Evolutionary conservation across 2,797 vertebrate species (phyloP).

Genomic region (Orestias chungarensis): DNA sequence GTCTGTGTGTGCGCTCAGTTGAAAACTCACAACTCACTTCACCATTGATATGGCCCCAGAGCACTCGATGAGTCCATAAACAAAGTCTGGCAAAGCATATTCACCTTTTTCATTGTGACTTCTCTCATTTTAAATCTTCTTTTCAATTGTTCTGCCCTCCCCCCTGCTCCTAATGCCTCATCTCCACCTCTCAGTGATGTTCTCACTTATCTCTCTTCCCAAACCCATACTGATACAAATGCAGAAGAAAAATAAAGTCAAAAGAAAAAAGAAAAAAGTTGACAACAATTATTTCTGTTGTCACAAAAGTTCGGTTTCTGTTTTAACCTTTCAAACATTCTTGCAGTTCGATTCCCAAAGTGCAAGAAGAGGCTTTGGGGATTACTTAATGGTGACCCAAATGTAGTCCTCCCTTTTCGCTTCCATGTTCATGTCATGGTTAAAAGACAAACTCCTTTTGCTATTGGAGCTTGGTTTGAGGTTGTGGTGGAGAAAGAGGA

Average conservation of each 20-base stretch:
- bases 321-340: conserved; percentile 67
- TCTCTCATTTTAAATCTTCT: conserved; percentile 48
- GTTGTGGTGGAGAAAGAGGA: conserved; percentile 43
- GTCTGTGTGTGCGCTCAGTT: conserved; percentile 39
- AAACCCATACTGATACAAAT: not conserved
- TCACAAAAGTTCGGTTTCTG: conserved; percentile 53
- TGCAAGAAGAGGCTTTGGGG: conserved; percentile 63
- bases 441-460: conserved; percentile 62
- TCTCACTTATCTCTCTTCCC: not conserved
- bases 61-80: conserved; percentile 66
- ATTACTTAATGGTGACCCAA: conserved; percentile 78
- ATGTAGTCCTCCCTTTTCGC: conserved; percentile 54
- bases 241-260: conserved; percentile 8
- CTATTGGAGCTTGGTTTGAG: conserved; percentile 56
- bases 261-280: conserved; percentile 37
- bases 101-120: conserved; percentile 20
- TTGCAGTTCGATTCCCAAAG: conserved; percentile 53
- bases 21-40: conserved; percentile 74
- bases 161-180: conserved; percentile 46
- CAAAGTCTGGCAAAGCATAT: conserved; percentile 59
- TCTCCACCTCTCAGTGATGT: conserved; percentile 5
- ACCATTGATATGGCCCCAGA: conserved; percentile 56
- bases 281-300: conserved; percentile 51
- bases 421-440: conserved; percentile 38
- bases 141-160: conserved; percentile 23